Percentiles rank a stretch among this genome's conserved stretches.
phyloP scores from a whole-genome alignment of 2,888 invertebrate genomes.

The Bellardia bayeri region DNA sequence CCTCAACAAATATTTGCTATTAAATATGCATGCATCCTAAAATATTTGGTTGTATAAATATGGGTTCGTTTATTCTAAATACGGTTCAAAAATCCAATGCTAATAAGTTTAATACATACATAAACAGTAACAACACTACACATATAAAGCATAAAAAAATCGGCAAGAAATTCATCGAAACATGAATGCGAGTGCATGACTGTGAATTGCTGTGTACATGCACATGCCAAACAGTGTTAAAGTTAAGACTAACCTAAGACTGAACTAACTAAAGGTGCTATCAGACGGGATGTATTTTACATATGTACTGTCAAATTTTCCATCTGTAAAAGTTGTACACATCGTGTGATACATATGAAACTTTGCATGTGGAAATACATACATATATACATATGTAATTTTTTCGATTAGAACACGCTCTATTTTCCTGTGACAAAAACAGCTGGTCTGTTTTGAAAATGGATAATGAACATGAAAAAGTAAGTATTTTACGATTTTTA shows the following conservation, averaged over 20 bases:
- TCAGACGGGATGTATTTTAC: too few species aligned
- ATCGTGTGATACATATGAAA: too few species aligned
- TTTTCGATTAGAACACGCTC: too few species aligned
- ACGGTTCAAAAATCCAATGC: background rate
- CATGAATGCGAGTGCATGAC: background rate
- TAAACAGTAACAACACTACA: background rate
- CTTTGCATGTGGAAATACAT: too few species aligned
- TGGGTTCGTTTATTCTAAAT: background rate
- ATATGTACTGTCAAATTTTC: too few species aligned
- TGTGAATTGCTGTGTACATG: background rate
- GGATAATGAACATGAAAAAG: too few species aligned
- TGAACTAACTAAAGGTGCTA: background rate
- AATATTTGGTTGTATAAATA: background rate
- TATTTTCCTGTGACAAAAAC: too few species aligned
- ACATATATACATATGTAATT: too few species aligned
- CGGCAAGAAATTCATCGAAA: background rate
- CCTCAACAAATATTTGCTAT: background rate
- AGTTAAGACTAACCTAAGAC: background rate
- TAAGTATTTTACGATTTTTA: too few species aligned
- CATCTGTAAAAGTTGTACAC: too few species aligned
- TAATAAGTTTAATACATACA: constrained; percentile 1
- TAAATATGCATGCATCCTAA: background rate
- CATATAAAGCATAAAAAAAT: background rate
- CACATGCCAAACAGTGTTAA: constrained; percentile 4
- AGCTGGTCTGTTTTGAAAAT: too few species aligned